phyloP scores from a whole-genome alignment of 2,888 invertebrate species.

The Drosophila anomalipes region DNA sequence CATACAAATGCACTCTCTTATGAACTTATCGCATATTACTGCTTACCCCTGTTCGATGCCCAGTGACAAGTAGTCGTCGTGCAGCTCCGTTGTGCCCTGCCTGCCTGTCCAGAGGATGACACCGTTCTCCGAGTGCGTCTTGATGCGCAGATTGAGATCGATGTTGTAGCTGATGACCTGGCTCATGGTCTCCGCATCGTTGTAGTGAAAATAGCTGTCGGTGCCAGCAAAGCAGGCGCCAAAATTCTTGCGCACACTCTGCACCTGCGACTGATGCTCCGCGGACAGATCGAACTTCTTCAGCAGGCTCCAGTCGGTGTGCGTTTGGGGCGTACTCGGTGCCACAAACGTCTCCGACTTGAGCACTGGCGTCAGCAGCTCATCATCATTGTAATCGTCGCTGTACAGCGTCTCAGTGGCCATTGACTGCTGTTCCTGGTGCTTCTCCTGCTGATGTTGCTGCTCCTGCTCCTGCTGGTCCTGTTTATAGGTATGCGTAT shows the following conservation, averaged over 20 bases:
- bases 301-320: conserved; percentile 82
- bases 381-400: conserved; percentile 64
- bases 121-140: conserved; percentile 90
- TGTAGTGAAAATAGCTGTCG: conserved; percentile 94
- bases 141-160: conserved; percentile 95
- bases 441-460: conserved; percentile 2
- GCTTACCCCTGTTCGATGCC: conserved; percentile 91
- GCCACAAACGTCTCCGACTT: conserved; percentile 26
- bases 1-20: not conserved
- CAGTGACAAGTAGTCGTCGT: conserved; percentile 92
- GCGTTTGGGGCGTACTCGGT: conserved; percentile 71
- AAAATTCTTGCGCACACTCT: conserved; percentile 83
- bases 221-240: conserved; percentile 93
- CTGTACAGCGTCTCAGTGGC: conserved; percentile 33
- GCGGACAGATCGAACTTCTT: conserved; percentile 81
- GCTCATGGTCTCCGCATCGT: conserved; percentile 94
- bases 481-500: conserved; percentile 25
- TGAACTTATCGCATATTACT: not conserved
- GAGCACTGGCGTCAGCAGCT: conserved; percentile 66
- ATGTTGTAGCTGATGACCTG: conserved; percentile 93
- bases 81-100: conserved; percentile 85
- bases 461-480: conserved; percentile 5
- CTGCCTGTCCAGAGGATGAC: conserved; percentile 95
- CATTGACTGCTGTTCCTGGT: not conserved
- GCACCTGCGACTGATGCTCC: conserved; percentile 73